Percentiles rank a stretch among this genome's conserved stretches.
Evolutionary conservation across 2,888 invertebrate species (phyloP).

Genomic region (Caenorhabditis afra): DNA sequence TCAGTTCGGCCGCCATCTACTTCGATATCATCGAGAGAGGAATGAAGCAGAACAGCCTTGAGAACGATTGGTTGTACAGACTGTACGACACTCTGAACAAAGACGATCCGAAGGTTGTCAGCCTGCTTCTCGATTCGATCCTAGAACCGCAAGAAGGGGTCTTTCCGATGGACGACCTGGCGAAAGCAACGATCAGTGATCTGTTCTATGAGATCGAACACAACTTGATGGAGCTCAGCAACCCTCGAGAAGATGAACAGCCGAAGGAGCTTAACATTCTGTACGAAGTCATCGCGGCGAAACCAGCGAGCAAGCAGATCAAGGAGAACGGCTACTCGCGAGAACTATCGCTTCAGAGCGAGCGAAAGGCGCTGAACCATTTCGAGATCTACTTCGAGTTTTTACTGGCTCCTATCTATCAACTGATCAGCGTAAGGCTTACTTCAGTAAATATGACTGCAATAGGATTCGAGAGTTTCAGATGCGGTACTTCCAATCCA

Average conservation of each 20-base stretch:
- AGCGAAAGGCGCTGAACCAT: neutral
- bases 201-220: neutral
- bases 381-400: neutral
- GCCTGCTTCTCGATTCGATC: neutral
- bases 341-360: neutral
- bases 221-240: neutral
- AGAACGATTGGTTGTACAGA: neutral
- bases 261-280: no score
- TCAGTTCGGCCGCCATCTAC: constrained; percentile 18
- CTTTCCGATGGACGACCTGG: neutral
- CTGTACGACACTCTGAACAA: neutral
- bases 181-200: neutral
- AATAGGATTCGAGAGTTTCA: no score
- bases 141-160: neutral
- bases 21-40: neutral
- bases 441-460: no score
- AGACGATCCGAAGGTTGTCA: neutral
- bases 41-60: neutral
- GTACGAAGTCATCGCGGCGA: no score
- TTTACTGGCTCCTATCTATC: constrained; percentile 13
- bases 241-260: no score
- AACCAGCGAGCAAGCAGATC: neutral
- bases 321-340: neutral
- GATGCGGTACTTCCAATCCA: constrained; percentile 7
- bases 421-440: constrained; percentile 37